Evolutionary conservation across 2,797 vertebrate genomes (phyloP), one percentile per base, ranked within the genome.

Genomic region (Okamejei kenojei): DNA sequence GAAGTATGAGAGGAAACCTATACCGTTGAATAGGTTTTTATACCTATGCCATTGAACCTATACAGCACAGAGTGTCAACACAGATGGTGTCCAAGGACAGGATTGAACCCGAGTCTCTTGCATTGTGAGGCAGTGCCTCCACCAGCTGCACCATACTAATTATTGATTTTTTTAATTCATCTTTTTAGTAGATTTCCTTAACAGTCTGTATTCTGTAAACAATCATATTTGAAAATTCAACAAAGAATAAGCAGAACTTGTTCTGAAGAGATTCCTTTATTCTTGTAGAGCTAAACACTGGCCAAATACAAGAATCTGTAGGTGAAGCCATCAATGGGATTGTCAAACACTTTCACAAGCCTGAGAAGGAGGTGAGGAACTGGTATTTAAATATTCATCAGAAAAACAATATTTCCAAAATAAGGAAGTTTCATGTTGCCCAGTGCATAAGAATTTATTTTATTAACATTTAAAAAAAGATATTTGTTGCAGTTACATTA

Each of bases 291-390:
- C 95, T 99, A 95, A 99, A 99, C 95, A 99, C 99, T 58, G 99
- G 98, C 94, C 99, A 99, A 96, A 99, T 99, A 96, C 99, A 99
- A 96, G 99, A 99, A 96, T 98, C 98, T 95, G 98, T 99, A 17
- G 99, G 99, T 94, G 99, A 99, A 96, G 99, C 99, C 93, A 98
- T 99, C 95, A 99, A 99, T 93, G 98, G 99, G 93, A 99, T 99
- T 84, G 99, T 99, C 93, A 99, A 99, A 95, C 99, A 99, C 94
- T 99, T 99, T 96, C 99, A 99, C 96, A 99, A 99, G 93, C 99
- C 99, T n/a, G 99, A 99, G 95, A 99, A 99, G 96, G 99, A 99
- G 99, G 99, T 99, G 95, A 97, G 97, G 94, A 76, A 26, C 71
- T 76, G 21, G 1, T 73, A n/a, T 93, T 93, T 26, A 82, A 68